Conservation (phyloP, 2,113 vertebrate genomes). For the Entomyzon cyanotis region DNA sequence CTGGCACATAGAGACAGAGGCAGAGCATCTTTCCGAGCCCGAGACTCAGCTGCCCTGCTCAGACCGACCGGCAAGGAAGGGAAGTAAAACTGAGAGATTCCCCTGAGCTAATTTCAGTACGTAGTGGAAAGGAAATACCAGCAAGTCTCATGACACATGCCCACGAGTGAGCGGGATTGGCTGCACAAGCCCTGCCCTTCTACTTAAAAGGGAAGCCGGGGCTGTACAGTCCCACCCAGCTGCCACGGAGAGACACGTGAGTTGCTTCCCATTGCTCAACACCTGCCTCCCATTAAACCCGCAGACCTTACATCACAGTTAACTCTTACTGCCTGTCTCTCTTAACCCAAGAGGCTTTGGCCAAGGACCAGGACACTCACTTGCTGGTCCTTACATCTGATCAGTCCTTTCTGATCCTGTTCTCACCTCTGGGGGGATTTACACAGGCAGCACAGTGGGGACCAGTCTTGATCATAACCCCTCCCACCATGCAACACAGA, state of each 20-base stretch:
- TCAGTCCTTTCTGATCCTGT: background rate
- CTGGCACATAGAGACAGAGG: slow-evolving; percentile 88
- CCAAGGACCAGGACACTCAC: background rate
- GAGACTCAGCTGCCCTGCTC: background rate
- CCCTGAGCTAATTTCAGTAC: background rate
- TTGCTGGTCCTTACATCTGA: background rate
- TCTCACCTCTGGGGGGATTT: background rate
- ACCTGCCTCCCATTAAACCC: background rate
- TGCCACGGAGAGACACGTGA: background rate
- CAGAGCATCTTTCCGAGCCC: slow-evolving; percentile 81
- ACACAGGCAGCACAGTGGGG: background rate
- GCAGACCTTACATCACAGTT: slow-evolving; percentile 48
- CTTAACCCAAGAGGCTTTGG: background rate
- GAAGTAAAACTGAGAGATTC: background rate
- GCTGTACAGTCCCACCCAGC: background rate
- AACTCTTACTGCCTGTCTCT: background rate
- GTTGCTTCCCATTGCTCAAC: slow-evolving; percentile 33
- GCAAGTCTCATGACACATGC: slow-evolving; percentile 39
- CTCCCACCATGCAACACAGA: background rate
- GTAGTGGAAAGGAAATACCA: slow-evolving; percentile 71
- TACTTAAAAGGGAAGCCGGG: slow-evolving; percentile 54
- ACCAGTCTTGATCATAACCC: background rate
- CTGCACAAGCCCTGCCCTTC: slow-evolving; percentile 68
- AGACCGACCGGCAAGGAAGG: background rate
- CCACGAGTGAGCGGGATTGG: slow-evolving; percentile 62